Percentiles rank a stretch among this genome's conserved stretches.
Evolutionary conservation across 2,113 vertebrate species (phyloP).

Genomic region (Todiramphus chloris): DNA sequence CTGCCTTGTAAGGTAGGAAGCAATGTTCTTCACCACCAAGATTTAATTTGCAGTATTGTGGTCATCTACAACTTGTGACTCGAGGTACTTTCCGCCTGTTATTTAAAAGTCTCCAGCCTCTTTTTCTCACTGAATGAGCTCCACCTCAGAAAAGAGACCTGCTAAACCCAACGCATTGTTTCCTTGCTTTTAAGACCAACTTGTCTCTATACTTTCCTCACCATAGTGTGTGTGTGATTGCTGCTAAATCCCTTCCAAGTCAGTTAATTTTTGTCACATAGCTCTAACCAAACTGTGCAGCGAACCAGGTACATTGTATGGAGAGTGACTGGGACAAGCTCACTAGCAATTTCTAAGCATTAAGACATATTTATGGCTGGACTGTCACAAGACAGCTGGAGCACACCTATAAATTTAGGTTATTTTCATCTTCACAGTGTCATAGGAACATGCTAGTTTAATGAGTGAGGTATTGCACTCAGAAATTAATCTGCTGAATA

Average conservation of each 20-base stretch:
- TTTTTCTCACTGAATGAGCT: not conserved
- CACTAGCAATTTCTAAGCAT: not conserved
- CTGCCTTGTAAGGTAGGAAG: constrained; percentile 1
- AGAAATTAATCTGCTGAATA: not conserved
- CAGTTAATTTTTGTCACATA: not conserved
- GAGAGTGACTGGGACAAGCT: not conserved
- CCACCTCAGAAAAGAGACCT: not conserved
- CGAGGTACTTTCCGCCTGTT: not conserved
- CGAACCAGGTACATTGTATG: not conserved
- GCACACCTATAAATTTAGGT: not conserved
- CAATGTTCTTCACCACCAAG: not conserved
- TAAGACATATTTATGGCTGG: not conserved
- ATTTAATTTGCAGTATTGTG: constrained; percentile 49
- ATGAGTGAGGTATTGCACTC: not conserved
- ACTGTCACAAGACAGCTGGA: not conserved
- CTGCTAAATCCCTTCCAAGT: not conserved
- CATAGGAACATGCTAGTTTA: not conserved
- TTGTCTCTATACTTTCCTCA: not conserved
- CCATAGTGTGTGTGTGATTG: not conserved
- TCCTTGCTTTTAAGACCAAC: not conserved
- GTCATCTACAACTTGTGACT: not conserved
- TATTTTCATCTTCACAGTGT: not conserved
- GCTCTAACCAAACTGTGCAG: not conserved
- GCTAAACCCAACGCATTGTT: not conserved
- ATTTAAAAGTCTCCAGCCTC: not conserved